A percentile compares a stretch with the other conserved stretches of the same genome.
phyloP scores from a whole-genome alignment of 2,888 invertebrate species.

The Venusia cambrica region DNA sequence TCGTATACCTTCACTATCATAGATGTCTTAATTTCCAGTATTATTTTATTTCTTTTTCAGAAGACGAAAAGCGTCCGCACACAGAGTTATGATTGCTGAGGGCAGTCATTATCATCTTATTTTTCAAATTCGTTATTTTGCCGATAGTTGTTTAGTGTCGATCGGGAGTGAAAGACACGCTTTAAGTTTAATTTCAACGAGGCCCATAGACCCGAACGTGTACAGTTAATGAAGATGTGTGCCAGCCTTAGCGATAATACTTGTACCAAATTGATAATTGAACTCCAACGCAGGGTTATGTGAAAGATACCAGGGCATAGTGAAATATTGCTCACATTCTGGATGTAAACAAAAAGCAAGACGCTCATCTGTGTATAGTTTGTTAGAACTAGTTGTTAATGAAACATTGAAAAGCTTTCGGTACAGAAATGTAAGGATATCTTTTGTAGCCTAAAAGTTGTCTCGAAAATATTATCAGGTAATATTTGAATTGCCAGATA shows the following conservation, averaged over 20 bases:
- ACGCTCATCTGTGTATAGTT: no score
- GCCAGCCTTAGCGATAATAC: slow-evolving; percentile 15
- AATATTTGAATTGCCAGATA: no score
- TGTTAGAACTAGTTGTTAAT: no score
- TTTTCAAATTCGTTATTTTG: slow-evolving; percentile 15
- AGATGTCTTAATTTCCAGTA: slow-evolving; percentile 8
- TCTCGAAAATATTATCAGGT: no score
- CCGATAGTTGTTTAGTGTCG: slow-evolving; percentile 5
- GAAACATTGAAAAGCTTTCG: no score
- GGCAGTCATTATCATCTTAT: slow-evolving; percentile 13
- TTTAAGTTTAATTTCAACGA: slow-evolving; percentile 17
- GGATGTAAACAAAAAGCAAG: no score
- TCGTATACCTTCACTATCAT: no score
- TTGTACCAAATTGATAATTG: slow-evolving; percentile 26
- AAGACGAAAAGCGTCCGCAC: slow-evolving; percentile 44
- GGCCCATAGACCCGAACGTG: slow-evolving; percentile 13
- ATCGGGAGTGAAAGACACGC: slow-evolving; percentile 3
- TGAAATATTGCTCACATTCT: slow-evolving; percentile 19
- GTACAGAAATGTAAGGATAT: no score
- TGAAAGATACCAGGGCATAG: slow-evolving; percentile 19
- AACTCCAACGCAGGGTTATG: slow-evolving; percentile 12
- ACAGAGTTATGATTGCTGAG: slow-evolving; percentile 65
- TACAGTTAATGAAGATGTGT: slow-evolving; percentile 22
- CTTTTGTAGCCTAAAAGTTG: no score
- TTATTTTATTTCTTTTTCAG: slow-evolving; percentile 46